Base-by-base conservation (phyloP, 2,797 vertebrate species). In the Megaceryle alcyon region DNA sequence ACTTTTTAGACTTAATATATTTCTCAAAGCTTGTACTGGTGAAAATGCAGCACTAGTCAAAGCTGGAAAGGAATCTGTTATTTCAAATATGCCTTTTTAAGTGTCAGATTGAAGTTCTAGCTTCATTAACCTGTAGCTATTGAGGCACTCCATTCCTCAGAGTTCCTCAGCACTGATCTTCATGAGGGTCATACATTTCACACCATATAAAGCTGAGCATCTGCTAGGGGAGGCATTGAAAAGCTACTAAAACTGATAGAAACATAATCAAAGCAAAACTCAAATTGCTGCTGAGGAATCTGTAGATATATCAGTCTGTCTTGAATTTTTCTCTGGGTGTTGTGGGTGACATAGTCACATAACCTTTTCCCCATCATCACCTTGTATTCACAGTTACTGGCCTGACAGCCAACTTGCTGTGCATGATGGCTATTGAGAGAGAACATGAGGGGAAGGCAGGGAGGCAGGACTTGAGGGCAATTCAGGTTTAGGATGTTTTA, bases 371-470 rank as follows among this genome's bases (percentile, higher is more conserved):
- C 9, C 20, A 22, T 73, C 9, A 7, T 57, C 56, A 23, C 37
- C 23, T 68, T 64, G 33, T 20, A 70, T 35, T 13, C 83, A 49
- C 4, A 4, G 14, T n/a, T 90, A 33, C 12, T 43, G 31, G 14
- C 29, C 43, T 13, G 9, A 26, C 48, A 68, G n/a, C 28, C 65
- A 37, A 61, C n/a, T 81, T 72, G 16, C 48, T 68, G 23, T n/a
- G 16, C 53, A 15, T 46, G 39, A 51, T 7, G 14, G 9, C 72
- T 29, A 4, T 16, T 79, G 46, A 61, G 46, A 69, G 8, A 12
- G 65, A 90, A 22, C 0, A 1, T 12, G 23, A 75, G 3, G 6
- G 6, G 4, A 6, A 49, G 18, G 4, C 1, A 0, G 10, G 4
- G 20, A 76, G 22, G 13, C 4, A 33, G 25, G 11, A 39, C 22